These are phyloP conservation scores for Romanogobio albipinnatus DNA, from an alignment of 2,113 vertebrate genomes.

Conservation along the genomic window DNA sequence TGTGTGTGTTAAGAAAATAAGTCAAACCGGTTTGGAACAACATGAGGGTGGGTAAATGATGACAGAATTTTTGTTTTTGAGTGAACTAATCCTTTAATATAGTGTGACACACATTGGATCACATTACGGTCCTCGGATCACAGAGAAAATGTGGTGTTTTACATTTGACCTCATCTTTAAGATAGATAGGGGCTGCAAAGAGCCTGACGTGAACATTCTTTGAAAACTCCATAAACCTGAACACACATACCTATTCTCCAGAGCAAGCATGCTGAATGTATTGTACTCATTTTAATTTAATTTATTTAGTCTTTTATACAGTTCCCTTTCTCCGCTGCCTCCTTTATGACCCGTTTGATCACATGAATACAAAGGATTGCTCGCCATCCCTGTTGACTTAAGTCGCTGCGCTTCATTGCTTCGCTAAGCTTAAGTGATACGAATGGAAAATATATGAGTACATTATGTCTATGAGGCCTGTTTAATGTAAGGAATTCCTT, in stretches of 20 bases:
- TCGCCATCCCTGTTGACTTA: constrained; percentile 20
- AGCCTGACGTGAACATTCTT: not conserved
- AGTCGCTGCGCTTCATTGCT: not conserved
- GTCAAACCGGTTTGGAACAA: not conserved
- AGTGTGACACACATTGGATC: not conserved
- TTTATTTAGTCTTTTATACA: not conserved
- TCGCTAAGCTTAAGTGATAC: constrained; percentile 33
- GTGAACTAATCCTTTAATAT: not conserved
- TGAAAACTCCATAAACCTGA: not conserved
- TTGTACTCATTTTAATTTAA: constrained; percentile 16
- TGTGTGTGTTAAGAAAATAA: not conserved
- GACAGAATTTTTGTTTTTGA: not conserved
- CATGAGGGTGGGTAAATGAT: not conserved
- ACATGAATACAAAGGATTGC: constrained; percentile 17
- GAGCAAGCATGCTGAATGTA: not conserved
- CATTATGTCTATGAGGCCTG: constrained; percentile 41
- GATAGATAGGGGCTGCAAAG: not conserved
- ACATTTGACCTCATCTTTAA: not conserved
- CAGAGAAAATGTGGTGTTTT: not conserved
- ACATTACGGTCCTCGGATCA: not conserved
- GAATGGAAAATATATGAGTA: constrained; percentile 23
- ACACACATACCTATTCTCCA: not conserved
- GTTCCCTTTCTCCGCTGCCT: not conserved
- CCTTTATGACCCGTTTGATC: constrained; percentile 31
- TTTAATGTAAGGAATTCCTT: constrained; percentile 27